phyloP scores from a whole-genome alignment of 2,113 vertebrate species.

The Hydrolagus affinis region DNA sequence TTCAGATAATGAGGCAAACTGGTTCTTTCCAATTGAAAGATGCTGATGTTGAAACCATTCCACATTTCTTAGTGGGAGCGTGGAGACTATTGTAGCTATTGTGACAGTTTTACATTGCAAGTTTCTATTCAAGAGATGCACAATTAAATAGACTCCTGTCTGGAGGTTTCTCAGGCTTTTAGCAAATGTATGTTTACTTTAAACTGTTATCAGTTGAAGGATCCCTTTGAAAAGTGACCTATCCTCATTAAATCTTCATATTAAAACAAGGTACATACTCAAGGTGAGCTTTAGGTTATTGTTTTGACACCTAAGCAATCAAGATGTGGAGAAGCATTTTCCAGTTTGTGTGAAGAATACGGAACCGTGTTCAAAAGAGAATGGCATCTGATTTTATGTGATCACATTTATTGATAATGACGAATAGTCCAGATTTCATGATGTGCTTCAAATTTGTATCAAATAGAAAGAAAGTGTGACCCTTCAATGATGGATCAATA shows the following conservation, averaged over 20 bases:
- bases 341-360: background rate
- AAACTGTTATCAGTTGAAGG: background rate
- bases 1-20: conserved; percentile 26
- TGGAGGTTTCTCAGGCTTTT: background rate
- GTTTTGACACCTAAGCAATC: background rate
- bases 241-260: background rate
- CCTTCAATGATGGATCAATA: background rate
- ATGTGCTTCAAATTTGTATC: background rate
- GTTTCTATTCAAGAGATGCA: background rate
- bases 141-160: background rate
- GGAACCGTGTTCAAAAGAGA: background rate
- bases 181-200: background rate
- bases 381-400: background rate
- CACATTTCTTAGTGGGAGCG: background rate
- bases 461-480: background rate
- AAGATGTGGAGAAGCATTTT: background rate
- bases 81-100: background rate
- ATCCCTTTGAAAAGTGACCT: background rate
- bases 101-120: background rate
- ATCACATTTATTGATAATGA: background rate
- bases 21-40: conserved; percentile 10
- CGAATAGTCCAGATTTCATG: background rate
- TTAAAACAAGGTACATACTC: background rate
- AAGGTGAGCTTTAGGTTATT: background rate
- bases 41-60: background rate